phyloP scores from a whole-genome alignment of 2,888 invertebrate species.

The Limenitis camilla region DNA sequence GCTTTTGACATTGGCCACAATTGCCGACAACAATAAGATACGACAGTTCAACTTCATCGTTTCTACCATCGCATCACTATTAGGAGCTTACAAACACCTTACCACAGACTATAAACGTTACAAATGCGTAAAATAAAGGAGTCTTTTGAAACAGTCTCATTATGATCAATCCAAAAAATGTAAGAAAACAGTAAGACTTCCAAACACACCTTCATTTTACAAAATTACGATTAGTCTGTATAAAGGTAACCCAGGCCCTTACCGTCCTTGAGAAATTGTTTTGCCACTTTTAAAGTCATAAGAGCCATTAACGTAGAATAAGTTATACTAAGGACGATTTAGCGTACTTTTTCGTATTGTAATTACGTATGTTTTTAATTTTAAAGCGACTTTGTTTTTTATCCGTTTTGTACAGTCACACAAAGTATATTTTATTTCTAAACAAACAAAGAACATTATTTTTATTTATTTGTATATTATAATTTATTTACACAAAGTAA shows the following conservation, averaged over 20 bases:
- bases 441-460: conserved; percentile 54
- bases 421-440: conserved; percentile 62
- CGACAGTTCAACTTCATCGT: conserved; percentile 62
- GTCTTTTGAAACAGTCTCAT: not conserved
- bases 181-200: not conserved
- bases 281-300: conserved; percentile 52
- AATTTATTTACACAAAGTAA: conserved; percentile 51
- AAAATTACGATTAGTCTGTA: conserved; percentile 9
- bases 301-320: conserved; percentile 66
- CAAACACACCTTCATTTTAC: not conserved
- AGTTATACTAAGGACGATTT: conserved; percentile 63
- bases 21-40: conserved; percentile 65
- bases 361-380: conserved; percentile 61
- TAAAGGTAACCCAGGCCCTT: conserved; percentile 23
- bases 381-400: conserved; percentile 45
- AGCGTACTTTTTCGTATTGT: conserved; percentile 59
- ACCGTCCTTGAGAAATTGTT: conserved; percentile 58
- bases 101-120: conserved; percentile 9
- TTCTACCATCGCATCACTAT: conserved; percentile 62
- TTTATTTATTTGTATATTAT: conserved; percentile 52
- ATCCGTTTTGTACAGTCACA: conserved; percentile 63
- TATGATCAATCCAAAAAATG: not conserved
- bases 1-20: conserved; percentile 73
- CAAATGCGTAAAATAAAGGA: not conserved
- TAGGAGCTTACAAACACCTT: conserved; percentile 18